These are phyloP conservation scores for Synergus gifuensis DNA, from an alignment of 2,888 invertebrate species.

Conservation along the genomic window DNA sequence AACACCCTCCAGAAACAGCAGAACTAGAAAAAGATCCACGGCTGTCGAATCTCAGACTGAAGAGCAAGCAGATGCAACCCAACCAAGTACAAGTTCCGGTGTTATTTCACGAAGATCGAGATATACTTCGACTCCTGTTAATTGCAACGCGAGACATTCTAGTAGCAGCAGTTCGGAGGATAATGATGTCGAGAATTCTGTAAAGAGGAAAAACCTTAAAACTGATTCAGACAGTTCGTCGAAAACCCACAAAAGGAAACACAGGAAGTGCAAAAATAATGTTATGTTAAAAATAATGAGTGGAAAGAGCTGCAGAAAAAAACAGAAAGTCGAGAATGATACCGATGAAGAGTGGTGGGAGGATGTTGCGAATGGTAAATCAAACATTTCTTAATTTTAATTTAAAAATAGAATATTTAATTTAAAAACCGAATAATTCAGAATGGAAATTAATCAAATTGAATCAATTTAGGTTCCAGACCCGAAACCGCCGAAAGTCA, in stretches of 20 bases:
- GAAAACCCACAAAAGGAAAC: slow-evolving; percentile 57
- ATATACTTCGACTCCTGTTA: slow-evolving; percentile 55
- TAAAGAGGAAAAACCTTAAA: slow-evolving; percentile 61
- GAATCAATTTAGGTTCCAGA: slow-evolving; percentile 9
- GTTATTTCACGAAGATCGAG: slow-evolving; percentile 67
- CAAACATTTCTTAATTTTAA: slow-evolving; percentile 24
- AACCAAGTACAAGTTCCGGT: slow-evolving; percentile 75
- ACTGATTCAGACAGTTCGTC: slow-evolving; percentile 62
- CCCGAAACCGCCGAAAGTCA: slow-evolving; percentile 19
- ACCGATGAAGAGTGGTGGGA: slow-evolving; percentile 38
- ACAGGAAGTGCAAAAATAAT: slow-evolving; percentile 60
- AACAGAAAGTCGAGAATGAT: slow-evolving; percentile 57
- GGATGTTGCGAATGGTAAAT: slow-evolving; percentile 39
- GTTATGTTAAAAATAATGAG: slow-evolving; percentile 47
- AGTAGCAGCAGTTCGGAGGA: slow-evolving; percentile 61
- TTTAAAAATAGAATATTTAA: too few species aligned
- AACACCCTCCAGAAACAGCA: slow-evolving; percentile 55
- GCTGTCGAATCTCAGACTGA: slow-evolving; percentile 43
- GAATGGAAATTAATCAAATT: neutral
- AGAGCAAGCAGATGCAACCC: slow-evolving; percentile 63
- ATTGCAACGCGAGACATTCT: slow-evolving; percentile 58
- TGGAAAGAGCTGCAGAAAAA: slow-evolving; percentile 60
- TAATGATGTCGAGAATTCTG: slow-evolving; percentile 47
- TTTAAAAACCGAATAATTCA: neutral
- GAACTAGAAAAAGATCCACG: slow-evolving; percentile 64